These are phyloP conservation scores for Mercenaria mercenaria DNA, from an alignment of 1,140 invertebrate genomes.

Conservation along the genomic window DNA sequence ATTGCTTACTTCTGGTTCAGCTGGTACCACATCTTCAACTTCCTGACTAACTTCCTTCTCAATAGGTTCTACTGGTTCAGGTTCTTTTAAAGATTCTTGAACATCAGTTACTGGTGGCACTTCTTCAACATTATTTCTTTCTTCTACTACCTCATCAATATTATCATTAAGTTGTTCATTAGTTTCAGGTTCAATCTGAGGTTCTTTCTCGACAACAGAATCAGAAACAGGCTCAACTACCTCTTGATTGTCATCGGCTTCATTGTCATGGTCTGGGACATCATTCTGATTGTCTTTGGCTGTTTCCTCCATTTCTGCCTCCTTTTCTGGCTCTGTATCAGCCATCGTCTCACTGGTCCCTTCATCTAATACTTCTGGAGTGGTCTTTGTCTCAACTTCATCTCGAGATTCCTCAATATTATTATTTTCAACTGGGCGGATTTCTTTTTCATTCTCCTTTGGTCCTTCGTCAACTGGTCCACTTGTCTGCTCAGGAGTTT, in stretches of 20 bases:
- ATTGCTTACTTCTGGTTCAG: background rate
- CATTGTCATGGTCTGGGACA: background rate
- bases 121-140: background rate
- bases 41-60: background rate
- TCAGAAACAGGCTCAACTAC: too few relatives aligned
- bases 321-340: background rate
- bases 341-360: constrained; percentile 35
- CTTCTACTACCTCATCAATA: background rate
- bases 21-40: background rate
- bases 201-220: background rate
- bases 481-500: background rate
- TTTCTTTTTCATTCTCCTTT: background rate
- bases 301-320: background rate
- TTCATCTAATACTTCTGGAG: constrained; percentile 11
- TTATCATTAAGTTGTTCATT: constrained; percentile 2
- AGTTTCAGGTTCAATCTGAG: background rate
- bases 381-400: background rate
- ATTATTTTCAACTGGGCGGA: background rate
- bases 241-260: background rate
- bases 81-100: background rate
- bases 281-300: background rate
- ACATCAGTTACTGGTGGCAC: background rate
- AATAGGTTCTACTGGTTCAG: background rate
- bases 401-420: constrained; percentile 31
- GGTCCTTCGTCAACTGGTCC: constrained; percentile 10